Evolutionary conservation across 2,888 invertebrate species (phyloP).

Genomic region (Philhelius pedissequus): DNA sequence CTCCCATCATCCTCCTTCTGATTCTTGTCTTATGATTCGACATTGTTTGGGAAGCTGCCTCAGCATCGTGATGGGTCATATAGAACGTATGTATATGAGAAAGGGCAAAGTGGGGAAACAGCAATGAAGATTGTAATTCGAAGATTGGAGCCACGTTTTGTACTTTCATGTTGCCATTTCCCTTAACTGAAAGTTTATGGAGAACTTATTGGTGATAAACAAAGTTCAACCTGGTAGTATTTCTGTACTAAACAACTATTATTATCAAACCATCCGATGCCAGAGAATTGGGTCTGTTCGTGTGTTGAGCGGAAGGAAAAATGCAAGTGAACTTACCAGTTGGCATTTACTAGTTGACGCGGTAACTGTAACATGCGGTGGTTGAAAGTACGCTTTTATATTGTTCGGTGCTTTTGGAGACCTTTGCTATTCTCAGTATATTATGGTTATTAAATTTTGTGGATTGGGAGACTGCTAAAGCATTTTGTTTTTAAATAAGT

Average conservation of each 20-base stretch:
- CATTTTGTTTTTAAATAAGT: neutral
- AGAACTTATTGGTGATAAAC: constrained; percentile 50
- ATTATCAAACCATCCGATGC: neutral
- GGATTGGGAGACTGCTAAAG: neutral
- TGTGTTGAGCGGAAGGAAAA: neutral
- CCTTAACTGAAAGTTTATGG: constrained; percentile 50
- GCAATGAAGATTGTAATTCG: constrained; percentile 23
- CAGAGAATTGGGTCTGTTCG: neutral
- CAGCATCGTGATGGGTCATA: constrained; percentile 19
- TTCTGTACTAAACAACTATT: neutral
- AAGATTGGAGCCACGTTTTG: constrained; percentile 37
- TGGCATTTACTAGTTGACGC: neutral
- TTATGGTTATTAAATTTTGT: constrained; percentile 16
- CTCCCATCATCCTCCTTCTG: neutral
- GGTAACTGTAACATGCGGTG: neutral
- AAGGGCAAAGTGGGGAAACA: too few relatives aligned
- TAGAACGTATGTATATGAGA: neutral
- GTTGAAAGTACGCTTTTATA: neutral
- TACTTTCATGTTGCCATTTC: constrained; percentile 41
- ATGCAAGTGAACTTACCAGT: constrained; percentile 9
- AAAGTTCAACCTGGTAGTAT: constrained; percentile 32
- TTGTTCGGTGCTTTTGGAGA: neutral
- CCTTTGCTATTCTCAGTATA: neutral
- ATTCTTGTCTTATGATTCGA: neutral
- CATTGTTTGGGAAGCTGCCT: neutral